phyloP scores from a whole-genome alignment of 1,140 invertebrate species.

The Aphidius gifuensis region DNA sequence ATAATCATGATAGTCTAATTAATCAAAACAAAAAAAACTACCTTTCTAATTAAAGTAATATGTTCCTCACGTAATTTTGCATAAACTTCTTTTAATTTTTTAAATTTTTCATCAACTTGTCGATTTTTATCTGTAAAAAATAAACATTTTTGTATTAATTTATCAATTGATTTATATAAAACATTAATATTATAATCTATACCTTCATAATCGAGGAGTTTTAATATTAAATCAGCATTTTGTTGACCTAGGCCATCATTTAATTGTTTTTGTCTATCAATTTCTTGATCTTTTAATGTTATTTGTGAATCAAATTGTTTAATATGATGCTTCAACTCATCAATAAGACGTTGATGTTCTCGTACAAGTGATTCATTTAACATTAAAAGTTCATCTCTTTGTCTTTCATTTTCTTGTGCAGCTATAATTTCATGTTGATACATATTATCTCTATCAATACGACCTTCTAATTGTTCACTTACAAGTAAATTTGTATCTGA shows the following conservation, averaged over 20 bases:
- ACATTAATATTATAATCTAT: constrained; percentile 34
- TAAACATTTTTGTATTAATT: constrained; percentile 9
- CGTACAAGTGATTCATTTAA: constrained; percentile 28
- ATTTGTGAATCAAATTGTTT: constrained; percentile 45
- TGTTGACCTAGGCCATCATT: constrained; percentile 61
- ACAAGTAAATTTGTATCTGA: constrained; percentile 62
- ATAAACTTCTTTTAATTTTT: constrained; percentile 94
- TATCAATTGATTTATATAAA: constrained; percentile 23
- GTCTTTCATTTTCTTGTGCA: constrained; percentile 63
- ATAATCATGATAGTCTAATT: background rate
- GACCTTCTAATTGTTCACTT: constrained; percentile 52
- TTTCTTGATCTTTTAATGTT: constrained; percentile 56
- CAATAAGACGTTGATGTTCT: constrained; percentile 62
- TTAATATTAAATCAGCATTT: constrained; percentile 52
- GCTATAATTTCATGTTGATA: constrained; percentile 71
- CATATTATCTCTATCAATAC: constrained; percentile 66
- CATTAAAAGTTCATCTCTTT: constrained; percentile 56
- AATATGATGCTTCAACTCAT: constrained; percentile 58
- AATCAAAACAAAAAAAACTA: constrained; percentile 37
- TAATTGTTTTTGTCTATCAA: constrained; percentile 62
- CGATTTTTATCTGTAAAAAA: constrained; percentile 71
- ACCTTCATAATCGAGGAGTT: constrained; percentile 65
- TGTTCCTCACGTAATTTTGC: constrained; percentile 93
- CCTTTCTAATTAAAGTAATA: constrained; percentile 82
- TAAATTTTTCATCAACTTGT: constrained; percentile 88